A percentile compares a stretch with the other conserved stretches of the same genome.
Conservation (phyloP, 2,888 invertebrate species). For the Hemaris fuciformis region DNA sequence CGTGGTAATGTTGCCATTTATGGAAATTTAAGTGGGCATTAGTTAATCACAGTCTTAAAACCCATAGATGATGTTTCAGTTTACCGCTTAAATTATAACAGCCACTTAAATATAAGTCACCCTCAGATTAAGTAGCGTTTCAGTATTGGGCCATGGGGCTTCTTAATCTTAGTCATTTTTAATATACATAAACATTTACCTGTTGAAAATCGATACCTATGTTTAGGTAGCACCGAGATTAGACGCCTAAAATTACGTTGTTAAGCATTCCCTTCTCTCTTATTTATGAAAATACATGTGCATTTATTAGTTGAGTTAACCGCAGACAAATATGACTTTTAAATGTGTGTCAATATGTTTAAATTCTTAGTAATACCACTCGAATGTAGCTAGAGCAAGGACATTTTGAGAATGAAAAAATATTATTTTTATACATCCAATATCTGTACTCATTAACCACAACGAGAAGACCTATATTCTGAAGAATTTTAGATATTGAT, state of each 20-base stretch:
- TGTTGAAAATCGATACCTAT: neutral
- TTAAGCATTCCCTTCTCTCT: neutral
- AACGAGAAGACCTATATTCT: neutral
- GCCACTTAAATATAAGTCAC: too few species aligned
- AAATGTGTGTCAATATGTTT: conserved; percentile 1
- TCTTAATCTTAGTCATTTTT: neutral
- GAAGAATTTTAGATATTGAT: neutral
- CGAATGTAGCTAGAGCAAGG: neutral
- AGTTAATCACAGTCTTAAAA: too few species aligned
- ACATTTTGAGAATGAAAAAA: neutral
- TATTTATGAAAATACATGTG: neutral
- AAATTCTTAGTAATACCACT: neutral
- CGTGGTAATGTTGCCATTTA: too few species aligned
- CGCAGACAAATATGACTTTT: conserved; percentile 7
- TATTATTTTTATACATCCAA: neutral
- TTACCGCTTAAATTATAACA: too few species aligned
- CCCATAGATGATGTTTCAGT: too few species aligned
- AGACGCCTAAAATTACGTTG: neutral
- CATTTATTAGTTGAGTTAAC: neutral
- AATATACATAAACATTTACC: neutral
- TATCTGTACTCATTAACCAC: neutral
- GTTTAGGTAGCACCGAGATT: neutral
- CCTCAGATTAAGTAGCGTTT: too few species aligned
- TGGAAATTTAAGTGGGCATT: too few species aligned
- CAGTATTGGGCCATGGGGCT: too few species aligned